phyloP scores from a whole-genome alignment of 2,888 invertebrate genomes.

The Orthosia gothica region DNA sequence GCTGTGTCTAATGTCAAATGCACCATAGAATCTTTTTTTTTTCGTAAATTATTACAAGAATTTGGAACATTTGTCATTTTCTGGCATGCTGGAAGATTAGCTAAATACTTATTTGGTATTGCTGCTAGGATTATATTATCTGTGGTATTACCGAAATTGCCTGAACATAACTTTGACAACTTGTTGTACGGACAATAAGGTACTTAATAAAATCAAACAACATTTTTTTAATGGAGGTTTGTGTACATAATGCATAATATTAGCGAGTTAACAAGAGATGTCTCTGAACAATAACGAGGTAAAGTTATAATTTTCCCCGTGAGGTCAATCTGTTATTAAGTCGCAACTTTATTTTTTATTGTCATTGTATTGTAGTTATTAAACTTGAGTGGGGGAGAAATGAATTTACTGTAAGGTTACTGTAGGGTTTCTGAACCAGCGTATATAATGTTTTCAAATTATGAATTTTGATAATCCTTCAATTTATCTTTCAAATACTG shows the following conservation, averaged over 20 bases:
- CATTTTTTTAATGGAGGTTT: neutral
- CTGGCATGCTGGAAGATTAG: neutral
- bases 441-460: neutral
- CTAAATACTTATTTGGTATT: too few relatives aligned
- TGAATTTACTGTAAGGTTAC: neutral
- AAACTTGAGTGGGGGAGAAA: constrained; percentile 28
- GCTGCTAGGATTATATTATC: too few relatives aligned
- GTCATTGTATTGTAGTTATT: constrained; percentile 12
- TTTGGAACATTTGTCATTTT: neutral
- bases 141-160: neutral
- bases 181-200: neutral
- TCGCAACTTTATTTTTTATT: constrained; percentile 11
- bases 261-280: constrained; percentile 23
- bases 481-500: too few relatives aligned
- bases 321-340: constrained; percentile 38
- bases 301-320: constrained; percentile 35
- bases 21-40: neutral
- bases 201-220: neutral
- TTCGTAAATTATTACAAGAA: neutral
- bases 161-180: neutral
- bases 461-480: neutral
- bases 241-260: constrained; percentile 8
- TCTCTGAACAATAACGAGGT: constrained; percentile 39
- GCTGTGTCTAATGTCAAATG: constrained; percentile 20
- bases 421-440: neutral